Evolutionary conservation across 2,797 vertebrate species (phyloP), one percentile per base, ranked within the genome.

Genomic region (Hypotaenidia philippensis): DNA sequence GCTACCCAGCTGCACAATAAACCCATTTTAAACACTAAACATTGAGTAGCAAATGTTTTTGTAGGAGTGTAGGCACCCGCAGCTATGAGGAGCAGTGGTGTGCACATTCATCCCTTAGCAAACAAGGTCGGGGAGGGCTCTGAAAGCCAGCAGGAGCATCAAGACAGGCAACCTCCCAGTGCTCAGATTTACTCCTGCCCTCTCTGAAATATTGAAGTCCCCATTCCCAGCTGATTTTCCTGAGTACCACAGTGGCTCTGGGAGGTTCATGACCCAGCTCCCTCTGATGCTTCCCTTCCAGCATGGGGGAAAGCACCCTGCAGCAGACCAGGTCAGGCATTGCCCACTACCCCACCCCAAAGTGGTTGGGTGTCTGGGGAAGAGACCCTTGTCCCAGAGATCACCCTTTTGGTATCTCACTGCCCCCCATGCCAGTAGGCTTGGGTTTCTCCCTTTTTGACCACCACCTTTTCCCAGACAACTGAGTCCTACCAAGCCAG

Each of bases 401-500:
- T 72, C 11, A 49, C 23, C 11, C 6, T n/a, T 76, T 61, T 23
- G 15, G 10, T n/a, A 23, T 59, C 31, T 66, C 2, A 0, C n/a
- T 71, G 10, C 59, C 10, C 20, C 20, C 4, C 10, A 17, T 14
- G 27, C 27, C 14, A 5, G 10, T 13, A 27, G 45, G 27, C 6
- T 80, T 66, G 19, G 20, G 23, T n/a, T 49, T 14, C 4, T 79
- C 27, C 11, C 21, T 84, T 66, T 64, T 75, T 82, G 29, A 32
- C 19, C 20, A 4, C 40, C 14, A 3, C 6, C 19, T 53, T 68
- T 69, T 36, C 31, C 60, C 21, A 77, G 40, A 21, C 23, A 85
- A 2, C 9, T 3, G 29, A 16, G 11, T 29, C 16, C 57, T 40
- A 26, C 16, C 0, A 0, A 20, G 36, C 7, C 60, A 91, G 15